These are phyloP conservation scores for Siniperca scherzeri DNA, from an alignment of 2,797 vertebrate genomes.

Conservation along the genomic window DNA sequence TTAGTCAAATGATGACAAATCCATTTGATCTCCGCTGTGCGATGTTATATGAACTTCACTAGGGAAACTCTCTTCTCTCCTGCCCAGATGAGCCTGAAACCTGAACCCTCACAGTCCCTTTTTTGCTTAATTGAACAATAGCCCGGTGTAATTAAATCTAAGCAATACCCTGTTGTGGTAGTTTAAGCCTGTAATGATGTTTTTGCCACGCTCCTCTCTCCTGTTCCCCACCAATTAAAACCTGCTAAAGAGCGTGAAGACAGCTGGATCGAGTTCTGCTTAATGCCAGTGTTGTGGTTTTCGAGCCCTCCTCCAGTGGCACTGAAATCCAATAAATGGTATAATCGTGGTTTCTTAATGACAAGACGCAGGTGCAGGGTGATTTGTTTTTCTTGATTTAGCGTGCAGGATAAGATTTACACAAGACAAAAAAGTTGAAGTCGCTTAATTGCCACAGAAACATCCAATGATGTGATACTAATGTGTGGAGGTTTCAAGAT, in stretches of 20 bases:
- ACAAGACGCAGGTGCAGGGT: constrained; percentile 83
- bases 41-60: constrained; percentile 83
- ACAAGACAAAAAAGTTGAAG: constrained; percentile 54
- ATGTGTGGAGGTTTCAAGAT: constrained; percentile 13
- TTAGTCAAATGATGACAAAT: constrained; percentile 84
- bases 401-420: constrained; percentile 67
- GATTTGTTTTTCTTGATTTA: constrained; percentile 81
- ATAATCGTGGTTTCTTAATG: constrained; percentile 78
- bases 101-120: constrained; percentile 70
- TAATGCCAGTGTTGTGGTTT: constrained; percentile 79
- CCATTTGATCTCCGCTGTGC: constrained; percentile 76
- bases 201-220: constrained; percentile 78
- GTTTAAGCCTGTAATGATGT: constrained; percentile 86
- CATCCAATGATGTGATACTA: constrained; percentile 10
- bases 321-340: constrained; percentile 85
- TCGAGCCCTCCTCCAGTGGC: constrained; percentile 76
- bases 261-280: constrained; percentile 84
- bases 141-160: constrained; percentile 85
- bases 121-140: constrained; percentile 82
- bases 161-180: constrained; percentile 84
- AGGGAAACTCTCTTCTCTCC: constrained; percentile 70
- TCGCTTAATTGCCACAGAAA: constrained; percentile 43
- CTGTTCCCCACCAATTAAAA: constrained; percentile 87
- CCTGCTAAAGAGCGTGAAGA: constrained; percentile 80
- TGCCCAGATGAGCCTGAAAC: constrained; percentile 79